phyloP scores from a whole-genome alignment of 2,113 vertebrate genomes.

The Phalacrocorax pelagicus region DNA sequence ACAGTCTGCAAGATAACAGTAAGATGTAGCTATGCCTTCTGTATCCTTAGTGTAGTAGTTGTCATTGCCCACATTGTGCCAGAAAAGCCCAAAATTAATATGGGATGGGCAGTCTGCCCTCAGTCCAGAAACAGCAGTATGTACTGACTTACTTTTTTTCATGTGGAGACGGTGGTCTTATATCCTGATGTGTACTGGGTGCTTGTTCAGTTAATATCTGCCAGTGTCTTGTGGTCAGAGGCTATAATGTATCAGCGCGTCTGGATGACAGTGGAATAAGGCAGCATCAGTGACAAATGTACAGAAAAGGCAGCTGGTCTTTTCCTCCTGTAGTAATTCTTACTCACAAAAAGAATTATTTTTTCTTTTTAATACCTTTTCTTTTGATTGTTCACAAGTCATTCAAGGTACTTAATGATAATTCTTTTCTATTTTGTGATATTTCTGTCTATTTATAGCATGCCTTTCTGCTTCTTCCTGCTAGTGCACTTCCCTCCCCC shows the following conservation, averaged over 20 bases:
- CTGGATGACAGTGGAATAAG: background rate
- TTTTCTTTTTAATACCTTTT: background rate
- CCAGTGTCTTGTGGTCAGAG: no score
- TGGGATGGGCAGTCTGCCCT: background rate
- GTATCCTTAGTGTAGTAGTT: background rate
- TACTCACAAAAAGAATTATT: background rate
- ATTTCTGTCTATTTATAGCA: background rate
- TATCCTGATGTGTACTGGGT: background rate
- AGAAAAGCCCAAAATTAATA: background rate
- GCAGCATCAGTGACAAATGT: background rate
- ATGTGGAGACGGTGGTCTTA: rapidly evolving
- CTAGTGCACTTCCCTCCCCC: rapidly evolving
- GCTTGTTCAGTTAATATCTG: background rate
- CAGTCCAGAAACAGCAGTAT: background rate
- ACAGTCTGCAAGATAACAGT: background rate
- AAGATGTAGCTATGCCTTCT: background rate
- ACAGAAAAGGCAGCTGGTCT: background rate
- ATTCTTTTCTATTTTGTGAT: background rate
- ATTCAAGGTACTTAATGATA: background rate
- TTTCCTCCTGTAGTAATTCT: background rate
- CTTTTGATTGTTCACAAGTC: background rate
- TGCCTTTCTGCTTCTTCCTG: background rate
- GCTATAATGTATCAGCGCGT: rapidly evolving
- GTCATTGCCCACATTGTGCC: rapidly evolving
- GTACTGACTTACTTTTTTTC: background rate